Evolutionary conservation across 2,888 invertebrate genomes (phyloP).

Genomic region (Lordiphosa andalusiaca): DNA sequence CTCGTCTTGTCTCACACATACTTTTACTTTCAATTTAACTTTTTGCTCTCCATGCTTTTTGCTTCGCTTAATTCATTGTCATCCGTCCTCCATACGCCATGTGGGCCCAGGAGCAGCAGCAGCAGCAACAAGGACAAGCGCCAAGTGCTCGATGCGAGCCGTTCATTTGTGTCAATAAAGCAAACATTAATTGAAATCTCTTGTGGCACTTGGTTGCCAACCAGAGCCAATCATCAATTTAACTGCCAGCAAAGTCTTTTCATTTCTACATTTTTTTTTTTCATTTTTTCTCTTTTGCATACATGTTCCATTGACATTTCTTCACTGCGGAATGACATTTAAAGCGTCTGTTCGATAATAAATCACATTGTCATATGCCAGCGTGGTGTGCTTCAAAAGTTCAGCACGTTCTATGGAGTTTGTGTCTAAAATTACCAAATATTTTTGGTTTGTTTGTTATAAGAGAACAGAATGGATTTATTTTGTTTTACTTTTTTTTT

Average conservation of each 20-base stretch:
- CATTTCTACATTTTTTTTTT: slow-evolving; percentile 26
- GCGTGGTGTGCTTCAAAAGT: slow-evolving; percentile 44
- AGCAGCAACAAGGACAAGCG: slow-evolving; percentile 5
- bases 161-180: slow-evolving; percentile 54
- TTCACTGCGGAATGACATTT: slow-evolving; percentile 58
- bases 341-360: slow-evolving; percentile 67
- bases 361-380: slow-evolving; percentile 60
- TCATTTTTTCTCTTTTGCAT: slow-evolving; percentile 30
- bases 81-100: slow-evolving; percentile 54
- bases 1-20: slow-evolving; percentile 8
- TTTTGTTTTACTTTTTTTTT: too few species aligned
- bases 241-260: slow-evolving; percentile 38
- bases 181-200: slow-evolving; percentile 70
- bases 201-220: slow-evolving; percentile 27
- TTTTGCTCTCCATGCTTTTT: slow-evolving; percentile 31
- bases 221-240: slow-evolving; percentile 63
- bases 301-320: slow-evolving; percentile 52
- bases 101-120: slow-evolving; percentile 28
- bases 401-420: slow-evolving; percentile 44
- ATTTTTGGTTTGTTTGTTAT: slow-evolving; percentile 44
- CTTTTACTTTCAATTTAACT: slow-evolving; percentile 75
- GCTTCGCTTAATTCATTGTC: slow-evolving; percentile 53
- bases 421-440: slow-evolving; percentile 57
- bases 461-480: slow-evolving; percentile 29
- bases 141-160: slow-evolving; percentile 17